Evolutionary conservation across 2,797 vertebrate genomes (phyloP).

Genomic region (Otolemur crassicaudatus): DNA sequence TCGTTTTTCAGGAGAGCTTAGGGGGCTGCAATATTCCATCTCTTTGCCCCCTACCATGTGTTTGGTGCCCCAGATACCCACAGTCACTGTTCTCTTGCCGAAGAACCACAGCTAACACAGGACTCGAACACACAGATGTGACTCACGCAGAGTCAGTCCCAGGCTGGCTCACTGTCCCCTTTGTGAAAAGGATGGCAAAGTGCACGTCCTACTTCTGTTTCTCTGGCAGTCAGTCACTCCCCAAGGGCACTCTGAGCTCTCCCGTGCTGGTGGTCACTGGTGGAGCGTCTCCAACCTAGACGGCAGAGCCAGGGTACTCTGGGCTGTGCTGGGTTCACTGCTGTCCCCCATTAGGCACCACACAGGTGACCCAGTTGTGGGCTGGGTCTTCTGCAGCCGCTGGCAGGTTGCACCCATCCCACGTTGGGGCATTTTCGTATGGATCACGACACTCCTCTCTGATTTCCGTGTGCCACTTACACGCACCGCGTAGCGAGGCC

Average conservation of each 20-base stretch:
- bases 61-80: background rate
- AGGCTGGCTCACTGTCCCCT: fast-evolving
- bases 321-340: background rate
- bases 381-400: background rate
- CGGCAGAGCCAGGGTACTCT: fast-evolving
- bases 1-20: background rate
- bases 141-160: fast-evolving
- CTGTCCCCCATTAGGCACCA: fast-evolving
- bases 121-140: background rate
- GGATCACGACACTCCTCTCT: fast-evolving
- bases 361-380: fast-evolving
- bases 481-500: too few relatives aligned
- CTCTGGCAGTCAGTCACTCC: background rate
- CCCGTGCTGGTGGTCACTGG: fast-evolving
- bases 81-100: fast-evolving
- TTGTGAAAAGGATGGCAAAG: too few relatives aligned
- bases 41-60: fast-evolving
- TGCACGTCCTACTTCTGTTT: fast-evolving
- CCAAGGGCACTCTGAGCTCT: fast-evolving
- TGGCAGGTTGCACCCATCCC: fast-evolving
- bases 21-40: background rate
- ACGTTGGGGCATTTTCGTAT: fast-evolving
- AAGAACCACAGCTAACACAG: background rate
- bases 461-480: fast-evolving
- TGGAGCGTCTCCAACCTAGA: fast-evolving